Evolutionary conservation across 1,140 invertebrate genomes (phyloP), one percentile per base, ranked within the genome.

Genomic region (Lepidurus packardi): DNA sequence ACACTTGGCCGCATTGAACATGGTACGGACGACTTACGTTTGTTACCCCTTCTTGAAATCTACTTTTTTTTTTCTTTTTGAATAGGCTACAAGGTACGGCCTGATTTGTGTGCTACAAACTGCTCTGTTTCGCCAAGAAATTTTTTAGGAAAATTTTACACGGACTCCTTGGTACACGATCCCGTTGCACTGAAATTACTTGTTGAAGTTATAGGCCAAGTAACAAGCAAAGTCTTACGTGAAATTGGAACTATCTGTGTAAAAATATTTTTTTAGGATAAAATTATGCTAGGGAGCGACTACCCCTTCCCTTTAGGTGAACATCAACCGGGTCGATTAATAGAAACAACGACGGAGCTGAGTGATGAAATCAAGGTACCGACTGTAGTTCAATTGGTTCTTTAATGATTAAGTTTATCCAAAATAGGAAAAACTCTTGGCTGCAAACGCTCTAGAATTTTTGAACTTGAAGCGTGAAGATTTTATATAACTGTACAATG

Each of bases 231-330:
- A n/a, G 74, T 76, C 41, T 24, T 9, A 79, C 78, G 24, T 79
- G 42, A n/a, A 78, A 7, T 10, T 11, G 16, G 1, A 24, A 13
- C 74, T 80, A 77, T 53, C 16, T 78, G 1, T 9, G 45, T 13
- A 47, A 5, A 43, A 21, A 77, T 65, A 34, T 47, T 24, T n/a
- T 44, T 80, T 11, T 79, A 89, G 87, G 85, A 89, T 44, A 82
- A 84, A 10, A 84, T 90, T 13, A 83, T 89, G 7, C 82, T 90
- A 43, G 89, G 89, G 5, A 88, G 85, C 42, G 89, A 90, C 81
- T 90, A 90, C 82, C 89, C 89, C 0, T 90, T 90, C 80, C 88
- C 89, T 8, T 83, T 90, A 0, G 89, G 89, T 9, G 89, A 90
- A 81, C 84, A 87, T 43, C 80, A 84, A 44, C 87, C 88, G 6